Evolutionary conservation across 1,140 invertebrate species (phyloP).

Genomic region (Mamestra configurata): DNA sequence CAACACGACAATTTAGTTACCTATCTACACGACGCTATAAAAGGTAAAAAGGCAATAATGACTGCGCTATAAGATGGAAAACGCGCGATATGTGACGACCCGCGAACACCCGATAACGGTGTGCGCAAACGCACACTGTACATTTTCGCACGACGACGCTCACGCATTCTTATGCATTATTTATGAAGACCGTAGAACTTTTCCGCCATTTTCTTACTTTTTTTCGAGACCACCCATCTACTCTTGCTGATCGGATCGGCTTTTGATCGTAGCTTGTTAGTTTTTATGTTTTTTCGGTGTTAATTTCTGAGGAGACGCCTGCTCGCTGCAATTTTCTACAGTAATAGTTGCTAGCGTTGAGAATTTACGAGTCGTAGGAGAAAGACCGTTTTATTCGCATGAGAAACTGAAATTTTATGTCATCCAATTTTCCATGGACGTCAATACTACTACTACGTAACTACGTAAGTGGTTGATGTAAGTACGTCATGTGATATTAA

Average conservation of each 20-base stretch:
- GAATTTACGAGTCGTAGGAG: slow-evolving; percentile 6
- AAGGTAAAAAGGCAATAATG: slow-evolving; percentile 49
- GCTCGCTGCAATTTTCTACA: not conserved
- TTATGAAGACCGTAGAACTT: slow-evolving; percentile 71
- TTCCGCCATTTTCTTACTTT: slow-evolving; percentile 77
- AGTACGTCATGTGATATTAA: not conserved
- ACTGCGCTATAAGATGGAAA: slow-evolving; percentile 44
- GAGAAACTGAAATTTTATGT: slow-evolving; percentile 24
- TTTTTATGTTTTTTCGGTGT: slow-evolving; percentile 56
- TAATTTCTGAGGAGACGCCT: slow-evolving; percentile 37
- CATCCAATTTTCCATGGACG: not conserved
- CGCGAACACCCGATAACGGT: slow-evolving; percentile 60
- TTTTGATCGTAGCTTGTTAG: slow-evolving; percentile 54
- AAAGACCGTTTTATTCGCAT: not conserved
- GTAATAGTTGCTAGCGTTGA: not conserved
- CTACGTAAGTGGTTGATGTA: not conserved
- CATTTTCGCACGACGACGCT: slow-evolving; percentile 76
- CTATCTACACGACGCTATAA: slow-evolving; percentile 28
- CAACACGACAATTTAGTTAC: slow-evolving; percentile 14
- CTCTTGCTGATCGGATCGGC: slow-evolving; percentile 37
- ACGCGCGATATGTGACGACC: slow-evolving; percentile 45
- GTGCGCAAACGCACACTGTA: slow-evolving; percentile 53
- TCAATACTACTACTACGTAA: slow-evolving; percentile 5
- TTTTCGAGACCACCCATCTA: slow-evolving; percentile 61
- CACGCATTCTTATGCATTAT: slow-evolving; percentile 78